A percentile compares a stretch with the other conserved stretches of the same genome.
phyloP scores from a whole-genome alignment of 2,888 invertebrate genomes.

The Lithophane socia region DNA sequence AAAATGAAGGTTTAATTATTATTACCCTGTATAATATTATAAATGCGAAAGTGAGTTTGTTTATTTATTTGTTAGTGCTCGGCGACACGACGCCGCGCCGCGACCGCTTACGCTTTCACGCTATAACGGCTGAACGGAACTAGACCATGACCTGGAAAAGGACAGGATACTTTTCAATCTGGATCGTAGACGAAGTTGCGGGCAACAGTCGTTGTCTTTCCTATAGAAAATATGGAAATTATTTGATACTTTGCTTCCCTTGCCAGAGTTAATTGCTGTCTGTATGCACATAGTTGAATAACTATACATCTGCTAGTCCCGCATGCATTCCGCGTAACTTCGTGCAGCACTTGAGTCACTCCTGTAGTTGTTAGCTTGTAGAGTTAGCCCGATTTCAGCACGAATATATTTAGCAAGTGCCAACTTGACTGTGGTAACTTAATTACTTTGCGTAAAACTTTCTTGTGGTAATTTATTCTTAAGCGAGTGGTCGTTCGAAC shows the following conservation, averaged over 20 bases:
- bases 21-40: too few species aligned
- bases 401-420: conserved; percentile 63
- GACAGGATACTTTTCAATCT: too few species aligned
- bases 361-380: conserved; percentile 48
- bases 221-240: background rate
- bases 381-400: conserved; percentile 56
- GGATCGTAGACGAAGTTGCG: too few species aligned
- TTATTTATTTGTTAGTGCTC: too few species aligned
- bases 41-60: too few species aligned
- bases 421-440: conserved; percentile 76
- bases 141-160: too few species aligned
- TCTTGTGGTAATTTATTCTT: conserved; percentile 81
- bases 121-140: too few species aligned
- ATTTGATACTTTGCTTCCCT: background rate
- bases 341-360: conserved; percentile 34
- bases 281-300: conserved; percentile 11
- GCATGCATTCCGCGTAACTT: conserved; percentile 49
- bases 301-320: conserved; percentile 19
- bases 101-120: too few species aligned
- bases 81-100: too few species aligned
- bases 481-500: conserved; percentile 79
- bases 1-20: background rate
- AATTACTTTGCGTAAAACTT: conserved; percentile 80
- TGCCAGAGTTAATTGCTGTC: background rate
- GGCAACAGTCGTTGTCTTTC: too few species aligned